Conservation (phyloP, 2,797 vertebrate species). For the Pogoniulus pusillus region DNA sequence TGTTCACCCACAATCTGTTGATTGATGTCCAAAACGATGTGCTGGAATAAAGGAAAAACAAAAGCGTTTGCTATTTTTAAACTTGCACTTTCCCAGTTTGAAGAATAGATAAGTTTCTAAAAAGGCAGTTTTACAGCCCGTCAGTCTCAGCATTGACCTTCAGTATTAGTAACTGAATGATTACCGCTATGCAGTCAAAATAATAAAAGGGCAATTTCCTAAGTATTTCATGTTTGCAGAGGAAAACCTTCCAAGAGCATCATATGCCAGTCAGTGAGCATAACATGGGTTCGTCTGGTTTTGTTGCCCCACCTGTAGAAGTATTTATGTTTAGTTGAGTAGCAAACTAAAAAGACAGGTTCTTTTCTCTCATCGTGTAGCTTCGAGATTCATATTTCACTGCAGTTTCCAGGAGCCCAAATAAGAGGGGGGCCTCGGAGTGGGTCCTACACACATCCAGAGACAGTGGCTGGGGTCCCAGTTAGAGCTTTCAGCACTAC, state of each 20-base stretch:
- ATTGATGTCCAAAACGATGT: background rate
- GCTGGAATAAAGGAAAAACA: background rate
- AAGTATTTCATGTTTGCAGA: constrained; percentile 7
- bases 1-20: background rate
- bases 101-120: constrained; percentile 12
- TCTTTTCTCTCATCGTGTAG: rapidly evolving
- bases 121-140: constrained; percentile 44
- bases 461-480: background rate
- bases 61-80: background rate
- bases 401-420: background rate
- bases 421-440: background rate
- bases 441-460: background rate
- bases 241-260: background rate
- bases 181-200: background rate
- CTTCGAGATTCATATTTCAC: background rate
- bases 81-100: background rate
- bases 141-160: constrained; percentile 4
- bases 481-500: background rate
- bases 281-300: background rate
- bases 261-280: background rate
- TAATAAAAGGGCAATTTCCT: constrained; percentile 36
- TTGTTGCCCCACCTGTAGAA: background rate
- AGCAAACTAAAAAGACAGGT: background rate
- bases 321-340: background rate
- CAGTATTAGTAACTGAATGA: constrained; percentile 5